These are phyloP conservation scores for Lycaena phlaeas DNA, from an alignment of 2,888 invertebrate genomes.

Conservation along the genomic window DNA sequence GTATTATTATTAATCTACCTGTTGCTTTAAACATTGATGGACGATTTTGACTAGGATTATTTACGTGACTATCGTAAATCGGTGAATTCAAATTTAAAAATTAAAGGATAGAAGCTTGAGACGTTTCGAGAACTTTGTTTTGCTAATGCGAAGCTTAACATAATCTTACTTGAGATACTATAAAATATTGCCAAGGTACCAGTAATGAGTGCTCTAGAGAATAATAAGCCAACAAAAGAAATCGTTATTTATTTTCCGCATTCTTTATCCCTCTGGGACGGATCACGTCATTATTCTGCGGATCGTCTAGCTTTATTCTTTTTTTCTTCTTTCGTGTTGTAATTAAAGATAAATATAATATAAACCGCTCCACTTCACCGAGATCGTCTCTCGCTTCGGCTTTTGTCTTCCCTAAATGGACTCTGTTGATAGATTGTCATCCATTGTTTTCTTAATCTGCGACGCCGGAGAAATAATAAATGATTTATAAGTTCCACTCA, in stretches of 20 bases:
- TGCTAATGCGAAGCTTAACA: conserved; percentile 18
- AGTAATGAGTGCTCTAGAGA: conserved; percentile 63
- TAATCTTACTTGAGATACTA: conserved; percentile 23
- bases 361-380: conserved; percentile 59
- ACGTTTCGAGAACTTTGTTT: conserved; percentile 18
- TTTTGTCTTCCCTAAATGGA: conserved; percentile 57
- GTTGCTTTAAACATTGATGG: too few species aligned
- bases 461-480: conserved; percentile 52
- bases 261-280: conserved; percentile 46
- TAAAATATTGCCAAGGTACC: conserved; percentile 33
- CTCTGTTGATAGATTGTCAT: conserved; percentile 60
- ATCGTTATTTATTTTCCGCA: conserved; percentile 64
- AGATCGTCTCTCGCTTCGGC: conserved; percentile 40
- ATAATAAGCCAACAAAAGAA: conserved; percentile 71
- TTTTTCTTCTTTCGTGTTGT: conserved; percentile 49
- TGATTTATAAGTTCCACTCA: conserved; percentile 49
- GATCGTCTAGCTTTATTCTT: conserved; percentile 32
- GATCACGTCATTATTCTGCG: conserved; percentile 60
- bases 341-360: conserved; percentile 73
- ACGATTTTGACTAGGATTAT: too few species aligned
- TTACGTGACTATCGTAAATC: too few species aligned
- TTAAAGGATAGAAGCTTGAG: conserved; percentile 18
- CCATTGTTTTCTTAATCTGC: conserved; percentile 66
- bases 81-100: too few species aligned
- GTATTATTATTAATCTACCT: too few species aligned